A percentile compares a stretch with the other conserved stretches of the same genome.
These are phyloP conservation scores for Gobionotothen gibberifrons DNA, from an alignment of 2,797 vertebrate genomes.

Conservation along the genomic window DNA sequence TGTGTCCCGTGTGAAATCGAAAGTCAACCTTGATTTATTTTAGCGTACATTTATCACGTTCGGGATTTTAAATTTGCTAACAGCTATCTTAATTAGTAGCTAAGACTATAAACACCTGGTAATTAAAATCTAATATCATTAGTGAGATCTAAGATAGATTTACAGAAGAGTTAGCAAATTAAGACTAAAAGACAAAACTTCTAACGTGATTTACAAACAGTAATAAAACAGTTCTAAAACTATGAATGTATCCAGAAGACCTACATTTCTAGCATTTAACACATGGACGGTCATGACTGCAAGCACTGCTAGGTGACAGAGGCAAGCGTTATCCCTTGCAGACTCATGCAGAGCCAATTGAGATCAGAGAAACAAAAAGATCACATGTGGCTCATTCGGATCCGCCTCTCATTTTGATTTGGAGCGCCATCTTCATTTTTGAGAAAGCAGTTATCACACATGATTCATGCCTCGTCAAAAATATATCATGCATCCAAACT, in stretches of 20 bases:
- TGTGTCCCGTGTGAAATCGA: too few relatives aligned
- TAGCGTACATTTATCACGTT: too few relatives aligned
- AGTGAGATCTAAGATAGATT: not conserved
- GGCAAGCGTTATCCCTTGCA: not conserved
- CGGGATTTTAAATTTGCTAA: not conserved
- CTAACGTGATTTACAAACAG: not conserved
- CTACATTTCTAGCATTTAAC: not conserved
- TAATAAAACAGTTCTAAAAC: not conserved
- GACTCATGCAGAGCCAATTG: constrained; percentile 20
- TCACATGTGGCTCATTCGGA: constrained; percentile 15
- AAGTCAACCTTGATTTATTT: too few relatives aligned
- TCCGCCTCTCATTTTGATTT: constrained; percentile 53
- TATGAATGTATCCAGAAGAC: not conserved
- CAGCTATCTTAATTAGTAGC: too few relatives aligned
- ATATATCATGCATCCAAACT: constrained; percentile 19
- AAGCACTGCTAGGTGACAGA: constrained; percentile 65
- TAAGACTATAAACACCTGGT: too few relatives aligned
- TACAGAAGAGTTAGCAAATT: not conserved
- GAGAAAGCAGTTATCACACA: constrained; percentile 8
- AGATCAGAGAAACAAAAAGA: constrained; percentile 7
- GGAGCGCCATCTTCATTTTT: constrained; percentile 22
- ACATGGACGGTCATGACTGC: constrained; percentile 83
- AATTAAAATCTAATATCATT: constrained; percentile 18
- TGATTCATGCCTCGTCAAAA: constrained; percentile 32
- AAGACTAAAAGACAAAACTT: not conserved